Percentiles rank a stretch among this genome's conserved stretches.
These are phyloP conservation scores for Marmota flaviventris DNA, from an alignment of 2,113 vertebrate species.

Conservation along the genomic window DNA sequence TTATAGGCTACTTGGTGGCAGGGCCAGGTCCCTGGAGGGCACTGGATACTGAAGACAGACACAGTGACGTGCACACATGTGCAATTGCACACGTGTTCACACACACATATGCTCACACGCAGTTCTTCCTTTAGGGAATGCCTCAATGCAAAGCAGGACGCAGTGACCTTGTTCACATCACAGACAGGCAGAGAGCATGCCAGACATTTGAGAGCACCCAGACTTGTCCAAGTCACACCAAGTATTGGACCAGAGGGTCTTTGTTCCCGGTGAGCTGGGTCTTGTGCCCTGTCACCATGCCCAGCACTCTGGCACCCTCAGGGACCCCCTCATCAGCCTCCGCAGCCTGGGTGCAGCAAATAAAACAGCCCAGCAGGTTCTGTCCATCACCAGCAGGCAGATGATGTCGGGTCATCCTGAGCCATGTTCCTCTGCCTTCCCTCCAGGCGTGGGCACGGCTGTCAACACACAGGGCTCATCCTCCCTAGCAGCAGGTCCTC, in stretches of 20 bases:
- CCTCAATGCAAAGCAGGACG: neutral
- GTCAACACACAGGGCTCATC: neutral
- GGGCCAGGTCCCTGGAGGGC: neutral
- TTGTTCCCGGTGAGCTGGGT: neutral
- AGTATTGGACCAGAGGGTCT: neutral
- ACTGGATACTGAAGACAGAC: neutral
- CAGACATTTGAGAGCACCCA: neutral
- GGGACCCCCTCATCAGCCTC: neutral
- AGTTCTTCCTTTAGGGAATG: neutral
- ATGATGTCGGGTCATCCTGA: neutral
- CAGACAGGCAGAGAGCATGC: neutral
- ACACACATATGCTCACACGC: no score
- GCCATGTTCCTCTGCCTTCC: neutral
- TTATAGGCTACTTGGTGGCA: neutral
- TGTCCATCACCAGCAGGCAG: neutral
- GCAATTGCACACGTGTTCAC: neutral
- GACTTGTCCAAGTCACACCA: neutral
- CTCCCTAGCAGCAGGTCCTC: neutral
- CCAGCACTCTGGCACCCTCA: neutral
- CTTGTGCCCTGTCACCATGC: neutral
- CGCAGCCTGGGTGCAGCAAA: accelerated
- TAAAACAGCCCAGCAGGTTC: neutral
- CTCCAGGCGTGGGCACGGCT: neutral
- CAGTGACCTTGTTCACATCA: neutral
- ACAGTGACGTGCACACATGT: neutral